Evolutionary conservation across 2,113 vertebrate genomes (phyloP).

Genomic region (Oriolus oriolus): DNA sequence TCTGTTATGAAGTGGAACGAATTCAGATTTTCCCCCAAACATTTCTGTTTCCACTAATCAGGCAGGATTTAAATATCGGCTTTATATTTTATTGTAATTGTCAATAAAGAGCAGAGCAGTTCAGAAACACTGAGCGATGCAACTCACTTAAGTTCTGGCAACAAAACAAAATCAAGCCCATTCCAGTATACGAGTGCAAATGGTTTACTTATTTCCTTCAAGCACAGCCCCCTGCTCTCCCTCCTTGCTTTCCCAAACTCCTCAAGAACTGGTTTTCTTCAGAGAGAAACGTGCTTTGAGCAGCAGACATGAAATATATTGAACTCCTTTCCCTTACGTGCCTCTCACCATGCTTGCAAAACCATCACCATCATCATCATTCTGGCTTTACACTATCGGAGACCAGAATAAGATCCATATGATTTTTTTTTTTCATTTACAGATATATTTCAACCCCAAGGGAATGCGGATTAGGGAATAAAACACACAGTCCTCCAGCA

Average conservation of each 20-base stretch:
- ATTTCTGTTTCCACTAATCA: slow-evolving; percentile 8
- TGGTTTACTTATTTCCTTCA: neutral
- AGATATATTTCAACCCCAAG: neutral
- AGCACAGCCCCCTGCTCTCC: neutral
- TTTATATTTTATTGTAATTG: slow-evolving; percentile 18
- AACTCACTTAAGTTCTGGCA: neutral
- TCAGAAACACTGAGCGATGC: neutral
- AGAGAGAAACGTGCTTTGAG: neutral
- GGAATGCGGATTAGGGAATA: neutral
- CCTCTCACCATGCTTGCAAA: neutral
- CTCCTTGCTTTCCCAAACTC: neutral
- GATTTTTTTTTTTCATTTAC: neutral
- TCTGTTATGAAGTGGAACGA: slow-evolving; percentile 58
- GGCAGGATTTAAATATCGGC: slow-evolving; percentile 21
- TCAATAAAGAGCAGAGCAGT: slow-evolving; percentile 32
- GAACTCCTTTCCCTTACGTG: neutral
- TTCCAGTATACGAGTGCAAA: neutral
- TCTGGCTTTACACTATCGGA: neutral
- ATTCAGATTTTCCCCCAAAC: slow-evolving; percentile 58
- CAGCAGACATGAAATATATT: neutral
- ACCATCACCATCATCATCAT: neutral
- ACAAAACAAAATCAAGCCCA: neutral
- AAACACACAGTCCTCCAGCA: neutral
- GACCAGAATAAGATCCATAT: neutral
- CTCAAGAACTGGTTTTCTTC: neutral